phyloP scores from a whole-genome alignment of 1,140 invertebrate genomes.

The Drosophila punjabiensis region DNA sequence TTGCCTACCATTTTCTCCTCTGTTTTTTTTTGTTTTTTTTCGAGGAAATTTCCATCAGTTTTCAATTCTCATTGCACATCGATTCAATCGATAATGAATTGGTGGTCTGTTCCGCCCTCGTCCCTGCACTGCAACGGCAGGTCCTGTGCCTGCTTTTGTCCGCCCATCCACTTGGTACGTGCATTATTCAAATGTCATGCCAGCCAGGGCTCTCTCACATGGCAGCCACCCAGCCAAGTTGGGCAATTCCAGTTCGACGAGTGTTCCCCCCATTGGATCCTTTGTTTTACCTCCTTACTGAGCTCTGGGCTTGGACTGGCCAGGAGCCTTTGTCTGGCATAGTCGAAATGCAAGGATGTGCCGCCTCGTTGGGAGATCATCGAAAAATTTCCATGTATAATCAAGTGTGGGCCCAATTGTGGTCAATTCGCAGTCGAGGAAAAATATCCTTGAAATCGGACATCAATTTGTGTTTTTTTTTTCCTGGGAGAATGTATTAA shows the following conservation, averaged over 20 bases:
- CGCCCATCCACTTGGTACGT: conserved; percentile 45
- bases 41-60: conserved; percentile 54
- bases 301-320: conserved; percentile 9
- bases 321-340: conserved; percentile 47
- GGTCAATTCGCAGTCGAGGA: not conserved
- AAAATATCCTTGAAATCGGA: not conserved
- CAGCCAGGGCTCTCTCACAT: conserved; percentile 44
- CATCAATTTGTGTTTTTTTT: not conserved
- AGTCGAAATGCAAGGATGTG: conserved; percentile 9
- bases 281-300: conserved; percentile 22
- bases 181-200: conserved; percentile 74
- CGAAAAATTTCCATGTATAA: conserved; percentile 17
- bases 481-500: not conserved
- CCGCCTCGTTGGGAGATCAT: conserved; percentile 6
- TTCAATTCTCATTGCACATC: conserved; percentile 48
- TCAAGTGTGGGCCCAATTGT: conserved; percentile 23
- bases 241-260: conserved; percentile 34
- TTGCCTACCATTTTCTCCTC: conserved; percentile 18
- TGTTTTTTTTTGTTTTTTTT: too few species aligned
- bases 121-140: not conserved
- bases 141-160: conserved; percentile 8
- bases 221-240: conserved; percentile 16
- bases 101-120: conserved; percentile 23
- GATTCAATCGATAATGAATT: conserved; percentile 74
- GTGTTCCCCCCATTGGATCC: conserved; percentile 15